Conservation (phyloP, 2,888 invertebrate species). For the Aspidiotus rigidus region DNA sequence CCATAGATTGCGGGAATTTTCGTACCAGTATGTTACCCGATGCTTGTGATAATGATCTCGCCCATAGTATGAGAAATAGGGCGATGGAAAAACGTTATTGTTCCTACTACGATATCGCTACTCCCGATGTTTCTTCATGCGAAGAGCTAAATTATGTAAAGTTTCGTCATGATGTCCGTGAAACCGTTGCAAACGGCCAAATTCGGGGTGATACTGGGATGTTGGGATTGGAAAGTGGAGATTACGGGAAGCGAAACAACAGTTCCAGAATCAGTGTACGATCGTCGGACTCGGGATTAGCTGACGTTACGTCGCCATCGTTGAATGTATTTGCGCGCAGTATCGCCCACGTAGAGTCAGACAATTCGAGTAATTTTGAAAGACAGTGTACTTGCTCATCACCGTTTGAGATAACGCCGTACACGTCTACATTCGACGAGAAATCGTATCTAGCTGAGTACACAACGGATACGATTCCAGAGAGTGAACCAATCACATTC, state of each 20-base stretch:
- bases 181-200: not conserved
- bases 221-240: not conserved
- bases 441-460: conserved; percentile 41
- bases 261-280: conserved; percentile 53
- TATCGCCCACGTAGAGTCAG: conserved; percentile 26
- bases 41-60: conserved; percentile 5
- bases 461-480: conserved; percentile 18
- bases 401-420: conserved; percentile 60
- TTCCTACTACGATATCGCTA: conserved; percentile 24
- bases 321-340: conserved; percentile 22
- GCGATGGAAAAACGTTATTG: conserved; percentile 15
- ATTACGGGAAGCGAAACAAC: conserved; percentile 15
- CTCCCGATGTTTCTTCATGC: not conserved
- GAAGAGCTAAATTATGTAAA: conserved; percentile 3
- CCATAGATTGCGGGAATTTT: conserved; percentile 2
- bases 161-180: not conserved
- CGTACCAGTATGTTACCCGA: conserved; percentile 1
- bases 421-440: conserved; percentile 43
- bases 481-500: conserved; percentile 9
- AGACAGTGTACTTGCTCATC: conserved; percentile 63
- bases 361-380: conserved; percentile 53
- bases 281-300: conserved; percentile 71
- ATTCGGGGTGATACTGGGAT: not conserved
- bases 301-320: conserved; percentile 63
- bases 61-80: not conserved